Base-by-base conservation (phyloP, 2,797 vertebrate genomes). In the Pseudochirops corinnae region DNA sequence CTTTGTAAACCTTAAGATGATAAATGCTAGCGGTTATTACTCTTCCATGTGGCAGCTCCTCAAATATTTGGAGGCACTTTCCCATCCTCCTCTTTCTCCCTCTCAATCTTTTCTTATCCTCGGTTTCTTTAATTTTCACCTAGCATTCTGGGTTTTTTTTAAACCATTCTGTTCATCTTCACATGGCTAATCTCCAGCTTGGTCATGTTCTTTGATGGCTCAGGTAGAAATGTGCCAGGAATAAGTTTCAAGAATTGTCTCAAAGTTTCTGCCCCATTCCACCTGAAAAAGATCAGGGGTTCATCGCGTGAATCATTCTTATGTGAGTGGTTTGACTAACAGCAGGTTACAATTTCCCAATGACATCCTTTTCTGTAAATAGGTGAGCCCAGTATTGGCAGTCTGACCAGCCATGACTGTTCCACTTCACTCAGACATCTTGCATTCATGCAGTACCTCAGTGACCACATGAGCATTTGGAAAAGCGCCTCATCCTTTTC, bases 381-480 rank as follows among this genome's bases (percentile, higher is more conserved):
- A 53, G 0, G 26, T 91, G 67, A 92, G 4, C 14, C 11, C 6
- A 2, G 2, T 21, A 74, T 39, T 21, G 16, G 0, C 67, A 74
- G 39, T 39, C 6, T 21, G 58, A 13, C 58, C 92, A 95, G 92
- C 16, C 3, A 55, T 93, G 62, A 87, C 92, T 62, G 67, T 29
- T 87, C 12, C 46, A 55, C 1, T 53, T 93, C 55, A 90, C 21
- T 95, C 16, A 91, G 92, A 92, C 87, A 52, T 52, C 52, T 92
- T 93, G 62, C 31, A 91, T 53, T 5, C 28, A 50, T 52, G 7
- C 4, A 92, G 28, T 93, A 0, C 13, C 33, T 95, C 11, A 58
- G 58, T 31, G 62, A 87, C 90, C 90, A 94, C 39, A 46, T 92
- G 46, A n/a, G n/a, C 50, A 56, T 92, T 91, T 87, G 56, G n/a